These are phyloP conservation scores for Odocoileus virginianus DNA, from an alignment of 2,113 vertebrate species.

Conservation along the genomic window DNA sequence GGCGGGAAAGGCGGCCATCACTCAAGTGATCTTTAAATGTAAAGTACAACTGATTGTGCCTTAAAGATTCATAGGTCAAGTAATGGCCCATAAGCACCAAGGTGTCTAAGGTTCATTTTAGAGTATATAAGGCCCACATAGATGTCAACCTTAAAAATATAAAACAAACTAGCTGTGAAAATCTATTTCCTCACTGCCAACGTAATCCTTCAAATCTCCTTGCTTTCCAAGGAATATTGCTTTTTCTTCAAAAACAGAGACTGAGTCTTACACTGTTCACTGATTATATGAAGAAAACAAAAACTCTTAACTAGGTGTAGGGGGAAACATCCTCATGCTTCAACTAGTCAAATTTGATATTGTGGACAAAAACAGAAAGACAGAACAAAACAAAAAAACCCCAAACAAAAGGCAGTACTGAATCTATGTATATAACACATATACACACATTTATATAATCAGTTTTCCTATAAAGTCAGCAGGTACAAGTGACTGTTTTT, in stretches of 20 bases:
- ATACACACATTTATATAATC: slow-evolving; percentile 74
- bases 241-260: slow-evolving; percentile 80
- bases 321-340: slow-evolving; percentile 71
- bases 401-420: slow-evolving; percentile 78
- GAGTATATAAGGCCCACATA: slow-evolving; percentile 77
- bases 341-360: slow-evolving; percentile 71
- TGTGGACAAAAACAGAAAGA: slow-evolving; percentile 59
- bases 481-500: slow-evolving; percentile 77
- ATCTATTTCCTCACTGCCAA: slow-evolving; percentile 48
- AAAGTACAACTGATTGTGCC: slow-evolving; percentile 75
- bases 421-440: slow-evolving; percentile 82
- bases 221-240: slow-evolving; percentile 80
- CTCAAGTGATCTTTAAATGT: slow-evolving; percentile 46
- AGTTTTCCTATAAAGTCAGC: slow-evolving; percentile 80
- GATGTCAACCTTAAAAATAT: slow-evolving; percentile 67
- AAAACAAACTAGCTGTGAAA: slow-evolving; percentile 60
- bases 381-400: neutral
- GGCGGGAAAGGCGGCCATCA: slow-evolving; percentile 47
- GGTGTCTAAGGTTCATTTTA: slow-evolving; percentile 76
- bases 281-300: slow-evolving; percentile 41
- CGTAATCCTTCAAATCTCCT: slow-evolving; percentile 56
- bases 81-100: slow-evolving; percentile 79
- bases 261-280: slow-evolving; percentile 58
- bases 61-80: slow-evolving; percentile 71
- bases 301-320: slow-evolving; percentile 60